phyloP scores from a whole-genome alignment of 1,140 invertebrate genomes.

The Drosophila pallidifrons region DNA sequence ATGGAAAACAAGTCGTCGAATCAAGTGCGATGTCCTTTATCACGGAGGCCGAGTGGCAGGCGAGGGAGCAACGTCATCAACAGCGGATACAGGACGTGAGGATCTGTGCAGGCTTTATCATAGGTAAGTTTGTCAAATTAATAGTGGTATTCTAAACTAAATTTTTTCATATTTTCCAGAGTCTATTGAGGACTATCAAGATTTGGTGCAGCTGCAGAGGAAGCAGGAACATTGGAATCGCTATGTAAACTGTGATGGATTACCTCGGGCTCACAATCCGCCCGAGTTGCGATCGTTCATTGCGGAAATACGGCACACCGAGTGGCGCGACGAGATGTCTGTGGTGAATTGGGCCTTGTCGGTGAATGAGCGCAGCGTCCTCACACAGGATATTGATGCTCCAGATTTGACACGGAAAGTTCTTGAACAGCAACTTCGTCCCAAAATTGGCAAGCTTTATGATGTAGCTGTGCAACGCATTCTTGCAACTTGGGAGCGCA shows the following conservation, averaged over 20 bases:
- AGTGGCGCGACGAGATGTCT: not conserved
- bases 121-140: constrained; percentile 14
- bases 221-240: constrained; percentile 42
- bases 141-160: not conserved
- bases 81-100: constrained; percentile 58
- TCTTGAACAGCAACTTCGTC: constrained; percentile 17
- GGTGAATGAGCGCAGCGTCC: constrained; percentile 53
- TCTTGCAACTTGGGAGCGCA: constrained; percentile 30
- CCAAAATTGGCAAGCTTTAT: constrained; percentile 61
- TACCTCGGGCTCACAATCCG: constrained; percentile 58
- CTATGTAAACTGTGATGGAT: constrained; percentile 64
- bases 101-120: constrained; percentile 45
- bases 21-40: not conserved
- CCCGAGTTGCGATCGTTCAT: constrained; percentile 59
- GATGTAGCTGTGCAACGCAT: constrained; percentile 31
- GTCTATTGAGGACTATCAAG: constrained; percentile 33
- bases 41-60: constrained; percentile 41
- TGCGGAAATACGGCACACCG: constrained; percentile 35
- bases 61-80: constrained; percentile 30
- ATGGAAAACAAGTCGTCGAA: not conserved
- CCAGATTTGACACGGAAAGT: constrained; percentile 43
- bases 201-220: constrained; percentile 26
- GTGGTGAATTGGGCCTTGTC: constrained; percentile 53
- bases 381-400: constrained; percentile 37
- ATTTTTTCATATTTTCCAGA: constrained; percentile 13